Evolutionary conservation across 2,113 vertebrate species (phyloP).

Genomic region (Candoia aspera): DNA sequence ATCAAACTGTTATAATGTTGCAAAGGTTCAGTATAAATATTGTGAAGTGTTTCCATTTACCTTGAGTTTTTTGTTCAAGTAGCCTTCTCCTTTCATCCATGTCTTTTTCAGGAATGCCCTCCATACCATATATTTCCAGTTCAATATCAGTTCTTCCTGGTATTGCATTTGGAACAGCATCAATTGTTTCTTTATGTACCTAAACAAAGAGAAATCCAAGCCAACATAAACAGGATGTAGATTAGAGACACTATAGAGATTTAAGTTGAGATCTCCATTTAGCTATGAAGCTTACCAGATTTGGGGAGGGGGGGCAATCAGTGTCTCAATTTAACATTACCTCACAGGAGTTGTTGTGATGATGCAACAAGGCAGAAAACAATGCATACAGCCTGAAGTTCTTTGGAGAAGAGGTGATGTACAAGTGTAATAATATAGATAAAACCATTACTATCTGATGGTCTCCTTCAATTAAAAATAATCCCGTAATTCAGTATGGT

Average conservation of each 20-base stretch:
- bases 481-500: no score
- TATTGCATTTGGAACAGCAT: constrained; percentile 97
- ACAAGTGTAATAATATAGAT: no score
- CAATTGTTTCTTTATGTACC: constrained; percentile 99
- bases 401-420: no score
- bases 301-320: neutral
- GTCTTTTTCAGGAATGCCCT: constrained; percentile 98
- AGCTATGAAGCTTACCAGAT: neutral
- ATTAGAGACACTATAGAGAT: neutral
- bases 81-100: constrained; percentile 94
- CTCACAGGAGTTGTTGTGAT: no score
- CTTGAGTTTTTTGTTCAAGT: constrained; percentile 97
- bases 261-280: neutral
- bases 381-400: no score
- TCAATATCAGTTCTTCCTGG: constrained; percentile 97
- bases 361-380: no score
- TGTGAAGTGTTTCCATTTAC: constrained; percentile 65
- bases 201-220: constrained; percentile 53
- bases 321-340: neutral
- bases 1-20: neutral
- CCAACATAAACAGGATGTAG: neutral
- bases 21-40: neutral
- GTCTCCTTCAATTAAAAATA: no score
- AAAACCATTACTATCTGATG: no score
- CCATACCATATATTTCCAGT: constrained; percentile 99